These are phyloP conservation scores for Trematomus loennbergii DNA, from an alignment of 2,113 vertebrate genomes.

Conservation along the genomic window DNA sequence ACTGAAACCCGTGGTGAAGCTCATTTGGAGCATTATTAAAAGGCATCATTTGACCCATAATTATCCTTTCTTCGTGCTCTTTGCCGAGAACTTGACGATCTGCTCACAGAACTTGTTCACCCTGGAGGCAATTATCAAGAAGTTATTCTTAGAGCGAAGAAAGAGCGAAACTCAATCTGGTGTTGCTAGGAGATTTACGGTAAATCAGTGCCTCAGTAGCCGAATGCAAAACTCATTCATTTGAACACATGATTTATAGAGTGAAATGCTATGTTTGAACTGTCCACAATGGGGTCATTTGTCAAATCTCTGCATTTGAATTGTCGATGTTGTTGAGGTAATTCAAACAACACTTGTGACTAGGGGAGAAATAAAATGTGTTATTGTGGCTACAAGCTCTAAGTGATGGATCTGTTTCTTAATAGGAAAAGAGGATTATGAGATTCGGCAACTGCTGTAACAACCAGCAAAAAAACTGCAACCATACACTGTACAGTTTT, in stretches of 20 bases:
- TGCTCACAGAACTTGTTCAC: slow-evolving; percentile 42
- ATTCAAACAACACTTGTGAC: slow-evolving; percentile 12
- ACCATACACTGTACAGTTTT: not conserved
- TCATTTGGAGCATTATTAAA: slow-evolving; percentile 61
- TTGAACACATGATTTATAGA: slow-evolving; percentile 4
- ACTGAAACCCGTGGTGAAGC: slow-evolving; percentile 29
- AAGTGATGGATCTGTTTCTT: slow-evolving; percentile 19
- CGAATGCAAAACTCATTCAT: slow-evolving; percentile 23
- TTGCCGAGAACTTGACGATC: slow-evolving; percentile 50
- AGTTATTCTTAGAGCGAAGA: slow-evolving; percentile 34
- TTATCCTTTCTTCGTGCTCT: slow-evolving; percentile 42
- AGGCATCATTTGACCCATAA: slow-evolving; percentile 68
- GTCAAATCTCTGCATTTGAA: not conserved
- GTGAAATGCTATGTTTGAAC: slow-evolving; percentile 29
- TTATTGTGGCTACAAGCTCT: not conserved
- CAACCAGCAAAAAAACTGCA: not conserved
- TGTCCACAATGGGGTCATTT: not conserved
- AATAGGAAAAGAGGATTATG: not conserved
- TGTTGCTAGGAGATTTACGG: slow-evolving; percentile 51
- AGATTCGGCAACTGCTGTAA: not conserved
- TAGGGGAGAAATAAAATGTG: not conserved
- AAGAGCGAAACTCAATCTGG: slow-evolving; percentile 32
- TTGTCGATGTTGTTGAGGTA: slow-evolving; percentile 4
- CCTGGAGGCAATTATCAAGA: slow-evolving; percentile 52
- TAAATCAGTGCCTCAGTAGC: not conserved